phyloP scores from a whole-genome alignment of 2,113 vertebrate species.

The Dicrurus megarhynchus region DNA sequence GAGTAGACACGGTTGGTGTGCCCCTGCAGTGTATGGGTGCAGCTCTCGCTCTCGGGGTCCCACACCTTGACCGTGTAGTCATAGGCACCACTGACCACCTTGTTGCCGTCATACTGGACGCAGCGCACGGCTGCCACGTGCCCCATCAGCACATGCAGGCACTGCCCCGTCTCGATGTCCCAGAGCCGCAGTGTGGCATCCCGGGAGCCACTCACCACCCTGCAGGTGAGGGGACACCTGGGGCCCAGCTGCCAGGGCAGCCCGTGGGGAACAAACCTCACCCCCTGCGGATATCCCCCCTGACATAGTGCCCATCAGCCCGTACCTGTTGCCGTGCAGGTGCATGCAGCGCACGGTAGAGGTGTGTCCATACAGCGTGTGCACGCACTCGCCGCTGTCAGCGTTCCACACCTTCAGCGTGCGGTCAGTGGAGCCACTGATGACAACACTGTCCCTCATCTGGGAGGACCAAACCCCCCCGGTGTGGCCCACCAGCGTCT shows the following conservation, averaged over 20 bases:
- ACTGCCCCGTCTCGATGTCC: conserved; percentile 68
- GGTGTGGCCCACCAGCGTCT: conserved; percentile 68
- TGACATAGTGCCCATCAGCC: rapidly evolving
- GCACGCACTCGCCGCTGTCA: conserved; percentile 58
- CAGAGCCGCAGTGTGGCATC: conserved; percentile 64
- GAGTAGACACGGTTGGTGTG: conserved; percentile 71
- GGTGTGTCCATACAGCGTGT: conserved; percentile 64
- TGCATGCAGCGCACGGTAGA: conserved; percentile 72
- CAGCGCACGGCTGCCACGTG: conserved; percentile 69
- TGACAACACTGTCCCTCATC: conserved; percentile 64
- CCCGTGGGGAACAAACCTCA: too few species aligned
- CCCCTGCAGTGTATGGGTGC: conserved; percentile 66
- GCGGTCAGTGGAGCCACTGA: conserved; percentile 68
- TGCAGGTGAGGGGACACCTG: not conserved
- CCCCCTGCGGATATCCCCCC: rapidly evolving
- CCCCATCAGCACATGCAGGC: conserved; percentile 66
- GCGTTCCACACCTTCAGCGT: conserved; percentile 68
- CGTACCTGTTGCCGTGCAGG: conserved; percentile 52
- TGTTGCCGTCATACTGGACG: conserved; percentile 57
- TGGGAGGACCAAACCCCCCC: conserved; percentile 71
- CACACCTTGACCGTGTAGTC: conserved; percentile 72
- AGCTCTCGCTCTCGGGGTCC: conserved; percentile 70
- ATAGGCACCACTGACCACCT: conserved; percentile 64
- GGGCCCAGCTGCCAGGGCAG: not conserved
- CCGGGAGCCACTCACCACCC: conserved; percentile 68